phyloP scores from a whole-genome alignment of 2,888 invertebrate species.

The Drosophila ustulata region DNA sequence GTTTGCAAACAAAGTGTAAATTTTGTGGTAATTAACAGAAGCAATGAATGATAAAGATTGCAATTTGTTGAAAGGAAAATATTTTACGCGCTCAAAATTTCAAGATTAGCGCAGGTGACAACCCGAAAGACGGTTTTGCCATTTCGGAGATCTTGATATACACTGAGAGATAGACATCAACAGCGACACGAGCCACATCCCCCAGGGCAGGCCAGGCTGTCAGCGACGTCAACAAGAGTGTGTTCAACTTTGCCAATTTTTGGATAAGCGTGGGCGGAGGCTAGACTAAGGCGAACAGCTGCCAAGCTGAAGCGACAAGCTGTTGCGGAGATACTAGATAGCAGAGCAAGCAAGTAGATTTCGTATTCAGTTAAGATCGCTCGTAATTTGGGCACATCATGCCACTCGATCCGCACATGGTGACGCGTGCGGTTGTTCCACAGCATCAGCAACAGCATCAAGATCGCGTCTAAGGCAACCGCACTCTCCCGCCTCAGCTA shows the following conservation, averaged over 20 bases:
- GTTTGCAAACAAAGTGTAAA: constrained; percentile 63
- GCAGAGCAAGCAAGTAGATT: constrained; percentile 3
- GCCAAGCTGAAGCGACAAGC: background rate
- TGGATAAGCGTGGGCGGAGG: constrained; percentile 18
- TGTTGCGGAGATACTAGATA: background rate
- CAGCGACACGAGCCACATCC: constrained; percentile 3
- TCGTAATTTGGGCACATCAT: constrained; percentile 50
- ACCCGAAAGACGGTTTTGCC: constrained; percentile 11
- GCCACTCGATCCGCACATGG: constrained; percentile 68
- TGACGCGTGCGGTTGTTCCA: constrained; percentile 66
- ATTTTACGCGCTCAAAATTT: constrained; percentile 22
- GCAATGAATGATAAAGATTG: constrained; percentile 51
- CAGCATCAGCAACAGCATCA: constrained; percentile 23
- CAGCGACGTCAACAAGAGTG: constrained; percentile 24
- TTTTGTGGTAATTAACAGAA: constrained; percentile 54
- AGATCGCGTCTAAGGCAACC: constrained; percentile 12
- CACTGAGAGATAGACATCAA: constrained; percentile 12
- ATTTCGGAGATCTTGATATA: constrained; percentile 27
- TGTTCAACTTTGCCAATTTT: constrained; percentile 18
- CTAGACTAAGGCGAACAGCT: constrained; percentile 12
- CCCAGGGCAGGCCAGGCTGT: constrained; percentile 7
- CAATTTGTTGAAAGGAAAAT: constrained; percentile 28
- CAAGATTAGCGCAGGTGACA: constrained; percentile 55
- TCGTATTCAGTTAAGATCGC: constrained; percentile 68
- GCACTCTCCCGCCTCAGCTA: constrained; percentile 30